Conservation (phyloP, 2,797 vertebrate species). For the Anniella stebbinsi region DNA sequence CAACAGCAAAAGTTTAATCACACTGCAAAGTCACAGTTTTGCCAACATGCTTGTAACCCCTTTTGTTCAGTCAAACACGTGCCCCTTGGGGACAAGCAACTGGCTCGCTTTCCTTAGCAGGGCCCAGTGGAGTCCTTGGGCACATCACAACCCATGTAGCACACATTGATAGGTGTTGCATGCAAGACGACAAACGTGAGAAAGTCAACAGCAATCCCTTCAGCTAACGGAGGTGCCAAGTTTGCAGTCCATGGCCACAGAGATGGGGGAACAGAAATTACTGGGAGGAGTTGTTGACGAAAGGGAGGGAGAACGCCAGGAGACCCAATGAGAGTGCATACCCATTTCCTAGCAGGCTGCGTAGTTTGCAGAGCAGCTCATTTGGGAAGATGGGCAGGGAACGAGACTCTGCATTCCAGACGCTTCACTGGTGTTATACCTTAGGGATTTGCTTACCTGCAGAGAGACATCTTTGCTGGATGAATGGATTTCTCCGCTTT, state of each 20-base stretch:
- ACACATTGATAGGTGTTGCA: neutral
- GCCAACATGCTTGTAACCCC: conserved; percentile 28
- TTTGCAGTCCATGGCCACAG: conserved; percentile 28
- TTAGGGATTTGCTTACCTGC: conserved; percentile 70
- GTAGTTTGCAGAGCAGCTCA: conserved; percentile 22
- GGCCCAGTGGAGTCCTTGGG: conserved; percentile 26
- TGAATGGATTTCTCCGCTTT: conserved; percentile 67
- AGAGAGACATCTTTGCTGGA: conserved; percentile 51
- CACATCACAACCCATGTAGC: conserved; percentile 34
- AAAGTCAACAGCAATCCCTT: conserved; percentile 23
- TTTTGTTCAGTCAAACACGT: neutral
- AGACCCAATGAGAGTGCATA: conserved; percentile 30
- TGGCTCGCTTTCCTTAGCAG: neutral
- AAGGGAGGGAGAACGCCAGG: conserved; percentile 1
- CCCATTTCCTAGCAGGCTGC: conserved; percentile 1
- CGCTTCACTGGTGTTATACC: conserved; percentile 24
- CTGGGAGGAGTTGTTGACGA: conserved; percentile 10
- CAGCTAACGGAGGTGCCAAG: conserved; percentile 49
- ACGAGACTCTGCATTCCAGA: conserved; percentile 33
- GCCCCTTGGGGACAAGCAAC: conserved; percentile 7
- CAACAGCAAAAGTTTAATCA: conserved; percentile 15
- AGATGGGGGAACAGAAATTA: conserved; percentile 14
- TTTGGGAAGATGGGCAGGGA: conserved; percentile 28
- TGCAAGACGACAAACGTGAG: conserved; percentile 17
- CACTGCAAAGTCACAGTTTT: neutral